A percentile compares a stretch with the other conserved stretches of the same genome.
Evolutionary conservation across 2,888 invertebrate species (phyloP).

Genomic region (Brenthis ino): DNA sequence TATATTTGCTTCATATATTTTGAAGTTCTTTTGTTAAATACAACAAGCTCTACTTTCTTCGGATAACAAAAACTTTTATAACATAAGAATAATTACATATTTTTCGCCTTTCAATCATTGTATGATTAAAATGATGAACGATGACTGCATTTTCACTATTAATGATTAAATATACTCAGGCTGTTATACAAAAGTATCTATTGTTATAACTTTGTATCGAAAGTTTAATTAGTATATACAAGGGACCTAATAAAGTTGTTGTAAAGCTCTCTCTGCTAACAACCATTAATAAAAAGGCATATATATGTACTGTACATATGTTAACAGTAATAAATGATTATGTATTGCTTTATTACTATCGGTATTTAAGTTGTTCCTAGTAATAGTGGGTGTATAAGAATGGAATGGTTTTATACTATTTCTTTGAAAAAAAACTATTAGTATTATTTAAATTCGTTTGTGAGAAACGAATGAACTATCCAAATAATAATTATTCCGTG

Average conservation of each 20-base stretch:
- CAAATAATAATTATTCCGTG: no score
- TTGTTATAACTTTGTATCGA: conserved; percentile 4
- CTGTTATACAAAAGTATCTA: conserved; percentile 1
- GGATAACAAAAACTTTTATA: conserved; percentile 21
- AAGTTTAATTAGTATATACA: conserved; percentile 16
- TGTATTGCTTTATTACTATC: not conserved
- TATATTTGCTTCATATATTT: not conserved
- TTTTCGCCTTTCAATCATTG: conserved; percentile 49
- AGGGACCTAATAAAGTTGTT: conserved; percentile 18
- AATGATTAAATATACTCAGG: conserved; percentile 52
- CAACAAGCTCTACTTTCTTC: conserved; percentile 17
- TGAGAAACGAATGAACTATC: no score
- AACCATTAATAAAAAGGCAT: conserved; percentile 10
- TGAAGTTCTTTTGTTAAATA: not conserved
- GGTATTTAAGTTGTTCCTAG: no score
- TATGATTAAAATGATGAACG: conserved; percentile 49
- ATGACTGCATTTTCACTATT: conserved; percentile 65
- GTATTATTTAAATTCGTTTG: no score
- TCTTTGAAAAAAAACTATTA: no score
- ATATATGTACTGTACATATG: not conserved
- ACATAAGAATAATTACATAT: conserved; percentile 48
- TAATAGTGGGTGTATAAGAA: no score
- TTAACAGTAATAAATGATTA: conserved; percentile 11
- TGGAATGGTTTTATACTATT: no score
- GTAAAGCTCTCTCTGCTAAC: conserved; percentile 12